A percentile compares a stretch with the other conserved stretches of the same genome.
phyloP scores from a whole-genome alignment of 2,113 vertebrate genomes.

The Albula glossodonta region DNA sequence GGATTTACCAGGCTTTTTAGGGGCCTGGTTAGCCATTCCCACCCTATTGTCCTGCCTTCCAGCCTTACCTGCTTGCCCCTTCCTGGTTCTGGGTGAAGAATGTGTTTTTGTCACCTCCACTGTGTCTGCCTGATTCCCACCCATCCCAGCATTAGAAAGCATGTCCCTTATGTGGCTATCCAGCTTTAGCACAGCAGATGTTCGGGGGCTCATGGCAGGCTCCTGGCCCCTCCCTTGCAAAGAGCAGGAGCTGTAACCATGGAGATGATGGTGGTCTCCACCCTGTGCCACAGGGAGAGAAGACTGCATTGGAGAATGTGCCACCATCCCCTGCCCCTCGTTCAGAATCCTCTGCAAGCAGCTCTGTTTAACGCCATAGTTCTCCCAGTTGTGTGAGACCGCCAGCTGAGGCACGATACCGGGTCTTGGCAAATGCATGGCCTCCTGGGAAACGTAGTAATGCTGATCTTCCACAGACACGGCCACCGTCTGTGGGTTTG shows the following conservation, averaged over 20 bases:
- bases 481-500: background rate
- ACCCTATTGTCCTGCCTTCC: background rate
- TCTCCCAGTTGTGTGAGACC: background rate
- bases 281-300: background rate
- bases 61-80: background rate
- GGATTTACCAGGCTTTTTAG: background rate
- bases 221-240: background rate
- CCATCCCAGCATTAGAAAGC: background rate
- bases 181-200: too few species aligned
- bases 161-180: too few species aligned
- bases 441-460: background rate
- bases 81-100: background rate
- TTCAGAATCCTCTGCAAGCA: background rate
- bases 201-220: background rate
- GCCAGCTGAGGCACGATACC: background rate
- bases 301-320: background rate
- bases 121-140: background rate
- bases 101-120: too few species aligned
- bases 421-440: background rate
- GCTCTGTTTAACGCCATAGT: too few species aligned
- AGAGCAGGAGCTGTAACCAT: too few species aligned
- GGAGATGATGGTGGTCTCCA: too few species aligned
- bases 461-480: background rate
- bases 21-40: background rate
- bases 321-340: background rate